Conservation (phyloP, 2,113 vertebrate species). For the Xiphophorus hellerii region DNA sequence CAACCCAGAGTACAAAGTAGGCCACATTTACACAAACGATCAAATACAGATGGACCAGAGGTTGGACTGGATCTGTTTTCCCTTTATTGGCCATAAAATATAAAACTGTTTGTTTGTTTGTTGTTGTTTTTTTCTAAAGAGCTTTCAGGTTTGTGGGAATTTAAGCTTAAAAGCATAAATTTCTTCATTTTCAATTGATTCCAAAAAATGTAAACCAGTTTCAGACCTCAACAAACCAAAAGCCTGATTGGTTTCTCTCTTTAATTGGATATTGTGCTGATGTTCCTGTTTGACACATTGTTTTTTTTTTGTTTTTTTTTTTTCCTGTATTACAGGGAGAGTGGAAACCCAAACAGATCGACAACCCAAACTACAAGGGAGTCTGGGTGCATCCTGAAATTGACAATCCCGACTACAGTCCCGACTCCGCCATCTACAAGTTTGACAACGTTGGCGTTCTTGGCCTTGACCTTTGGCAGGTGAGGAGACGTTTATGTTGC, state of each 20-base stretch:
- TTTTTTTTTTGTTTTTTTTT: neutral
- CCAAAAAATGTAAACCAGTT: neutral
- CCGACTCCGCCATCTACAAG: conserved; percentile 79
- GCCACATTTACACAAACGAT: neutral
- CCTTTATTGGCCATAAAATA: neutral
- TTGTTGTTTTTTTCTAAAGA: neutral
- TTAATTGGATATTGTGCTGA: neutral
- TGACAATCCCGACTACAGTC: conserved; percentile 79
- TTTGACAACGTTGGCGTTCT: conserved; percentile 83
- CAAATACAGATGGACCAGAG: neutral
- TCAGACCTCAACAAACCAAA: neutral
- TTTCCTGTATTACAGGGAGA: conserved; percentile 75
- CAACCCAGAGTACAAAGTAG: conserved; percentile 86
- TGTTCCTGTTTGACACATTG: neutral
- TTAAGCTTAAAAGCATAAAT: neutral
- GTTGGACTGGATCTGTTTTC: neutral
- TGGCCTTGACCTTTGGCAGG: conserved; percentile 92
- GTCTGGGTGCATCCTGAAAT: conserved; percentile 86
- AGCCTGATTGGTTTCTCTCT: neutral
- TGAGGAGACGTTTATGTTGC: conserved; percentile 38
- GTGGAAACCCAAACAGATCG: conserved; percentile 85
- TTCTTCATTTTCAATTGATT: neutral
- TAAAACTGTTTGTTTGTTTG: neutral
- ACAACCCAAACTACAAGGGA: conserved; percentile 84
- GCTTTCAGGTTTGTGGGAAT: neutral